A percentile compares a stretch with the other conserved stretches of the same genome.
phyloP scores from a whole-genome alignment of 2,113 vertebrate genomes.

The Bambusicola thoracicus region DNA sequence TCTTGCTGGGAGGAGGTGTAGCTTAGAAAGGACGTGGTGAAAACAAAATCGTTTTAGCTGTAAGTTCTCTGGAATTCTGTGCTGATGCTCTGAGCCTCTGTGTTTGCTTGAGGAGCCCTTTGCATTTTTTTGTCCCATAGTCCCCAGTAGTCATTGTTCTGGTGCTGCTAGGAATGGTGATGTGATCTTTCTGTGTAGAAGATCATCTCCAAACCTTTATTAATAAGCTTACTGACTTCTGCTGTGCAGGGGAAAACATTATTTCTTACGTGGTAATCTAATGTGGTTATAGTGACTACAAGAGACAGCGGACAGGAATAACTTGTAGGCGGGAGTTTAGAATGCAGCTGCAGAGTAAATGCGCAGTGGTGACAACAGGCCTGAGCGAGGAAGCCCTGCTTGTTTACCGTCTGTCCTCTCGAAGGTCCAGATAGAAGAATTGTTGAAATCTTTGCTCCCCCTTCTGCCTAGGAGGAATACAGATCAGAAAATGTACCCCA shows the following conservation, averaged over 20 bases:
- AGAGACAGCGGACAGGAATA: neutral
- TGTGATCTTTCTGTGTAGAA: neutral
- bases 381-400: neutral
- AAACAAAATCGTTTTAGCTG: neutral
- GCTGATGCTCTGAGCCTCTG: neutral
- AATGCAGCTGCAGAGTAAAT: neutral
- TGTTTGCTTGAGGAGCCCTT: neutral
- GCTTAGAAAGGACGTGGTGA: neutral
- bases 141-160: neutral
- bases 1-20: neutral
- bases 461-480: neutral
- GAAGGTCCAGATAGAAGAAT: neutral
- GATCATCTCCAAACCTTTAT: neutral
- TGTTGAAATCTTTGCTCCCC: neutral
- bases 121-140: neutral
- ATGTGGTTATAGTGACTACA: neutral
- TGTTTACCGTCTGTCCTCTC: neutral
- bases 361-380: neutral
- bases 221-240: neutral
- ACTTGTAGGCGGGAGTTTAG: neutral
- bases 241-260: neutral
- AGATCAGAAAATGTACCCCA: neutral
- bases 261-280: neutral
- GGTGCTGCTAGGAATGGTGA: neutral
- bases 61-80: neutral